Conservation (phyloP, 2,888 invertebrate species). For the Cosmia trapezina region DNA sequence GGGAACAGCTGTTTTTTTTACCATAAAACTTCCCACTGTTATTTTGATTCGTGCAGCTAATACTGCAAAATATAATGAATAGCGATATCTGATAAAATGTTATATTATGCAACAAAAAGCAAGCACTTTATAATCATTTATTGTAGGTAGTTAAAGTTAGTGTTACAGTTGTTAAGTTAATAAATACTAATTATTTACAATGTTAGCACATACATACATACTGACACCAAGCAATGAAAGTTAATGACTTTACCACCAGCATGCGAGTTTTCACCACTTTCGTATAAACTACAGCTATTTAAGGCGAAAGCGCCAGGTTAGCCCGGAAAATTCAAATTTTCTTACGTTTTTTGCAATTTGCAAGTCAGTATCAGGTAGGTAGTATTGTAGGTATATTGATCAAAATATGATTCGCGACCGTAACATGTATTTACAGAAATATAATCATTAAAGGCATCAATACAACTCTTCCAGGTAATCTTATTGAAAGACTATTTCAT, state of each 20-base stretch:
- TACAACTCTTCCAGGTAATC: too few species aligned
- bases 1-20: background rate
- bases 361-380: too few species aligned
- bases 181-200: constrained; percentile 12
- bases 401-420: too few species aligned
- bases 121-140: constrained; percentile 32
- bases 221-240: constrained; percentile 18
- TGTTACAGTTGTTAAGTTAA: constrained; percentile 6
- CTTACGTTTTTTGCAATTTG: too few species aligned
- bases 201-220: constrained; percentile 8
- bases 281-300: background rate
- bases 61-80: constrained; percentile 12
- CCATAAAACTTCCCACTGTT: background rate
- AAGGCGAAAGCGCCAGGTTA: too few species aligned
- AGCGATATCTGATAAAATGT: constrained; percentile 8
- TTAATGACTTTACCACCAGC: background rate
- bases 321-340: too few species aligned
- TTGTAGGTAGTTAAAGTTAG: constrained; percentile 10
- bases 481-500: too few species aligned
- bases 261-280: background rate
- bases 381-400: too few species aligned
- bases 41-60: constrained; percentile 14
- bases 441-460: too few species aligned
- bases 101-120: constrained; percentile 26
- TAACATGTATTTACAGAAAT: too few species aligned